Evolutionary conservation across 2,113 vertebrate genomes (phyloP).

Genomic region (Malurus cyaneus): DNA sequence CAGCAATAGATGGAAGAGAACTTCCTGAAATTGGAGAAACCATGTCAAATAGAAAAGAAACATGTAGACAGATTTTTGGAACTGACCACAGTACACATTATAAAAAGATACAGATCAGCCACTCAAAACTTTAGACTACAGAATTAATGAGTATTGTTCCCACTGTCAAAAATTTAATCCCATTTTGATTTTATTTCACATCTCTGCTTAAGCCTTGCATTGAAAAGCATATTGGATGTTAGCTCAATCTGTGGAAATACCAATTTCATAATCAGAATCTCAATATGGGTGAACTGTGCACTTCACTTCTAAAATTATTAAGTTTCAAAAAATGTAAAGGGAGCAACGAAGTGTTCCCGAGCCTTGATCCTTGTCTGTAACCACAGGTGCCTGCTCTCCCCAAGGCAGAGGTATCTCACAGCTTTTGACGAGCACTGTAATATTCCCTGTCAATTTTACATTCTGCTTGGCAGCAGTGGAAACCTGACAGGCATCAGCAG

Average conservation of each 20-base stretch:
- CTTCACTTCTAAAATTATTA: neutral
- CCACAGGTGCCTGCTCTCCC: conserved; percentile 65
- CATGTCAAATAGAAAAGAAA: conserved; percentile 47
- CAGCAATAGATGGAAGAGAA: conserved; percentile 16
- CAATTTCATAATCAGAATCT: neutral
- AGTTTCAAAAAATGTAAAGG: neutral
- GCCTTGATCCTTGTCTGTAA: conserved; percentile 51
- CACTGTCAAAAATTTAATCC: conserved; percentile 32
- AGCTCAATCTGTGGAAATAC: conserved; percentile 7
- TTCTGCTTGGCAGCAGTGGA: conserved; percentile 59
- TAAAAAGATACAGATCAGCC: conserved; percentile 40
- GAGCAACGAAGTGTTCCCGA: conserved; percentile 29
- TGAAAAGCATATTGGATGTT: neutral
- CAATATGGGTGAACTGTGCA: neutral
- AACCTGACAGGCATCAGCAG: conserved; percentile 65
- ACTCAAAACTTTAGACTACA: conserved; percentile 14
- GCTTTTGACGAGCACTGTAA: conserved; percentile 20
- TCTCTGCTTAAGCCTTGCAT: neutral
- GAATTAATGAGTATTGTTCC: conserved; percentile 40
- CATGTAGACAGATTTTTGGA: conserved; percentile 57
- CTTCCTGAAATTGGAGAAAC: conserved; percentile 36
- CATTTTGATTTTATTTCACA: conserved; percentile 36
- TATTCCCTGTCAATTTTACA: conserved; percentile 71
- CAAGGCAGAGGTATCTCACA: conserved; percentile 61
- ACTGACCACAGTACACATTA: conserved; percentile 33